phyloP scores from a whole-genome alignment of 2,113 vertebrate genomes.

The Nesogale talazaci region DNA sequence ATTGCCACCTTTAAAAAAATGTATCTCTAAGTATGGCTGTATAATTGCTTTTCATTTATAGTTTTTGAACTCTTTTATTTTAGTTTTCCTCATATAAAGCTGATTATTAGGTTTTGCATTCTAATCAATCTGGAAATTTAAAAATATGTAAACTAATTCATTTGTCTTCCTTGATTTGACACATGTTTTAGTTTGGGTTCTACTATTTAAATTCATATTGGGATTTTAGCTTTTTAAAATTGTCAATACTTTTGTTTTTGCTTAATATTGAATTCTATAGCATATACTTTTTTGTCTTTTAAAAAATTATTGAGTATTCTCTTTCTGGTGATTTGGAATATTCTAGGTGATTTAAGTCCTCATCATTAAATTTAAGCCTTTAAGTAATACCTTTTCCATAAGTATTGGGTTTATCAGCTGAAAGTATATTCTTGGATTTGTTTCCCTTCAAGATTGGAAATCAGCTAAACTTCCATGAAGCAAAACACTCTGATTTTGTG shows the following conservation, averaged over 20 bases:
- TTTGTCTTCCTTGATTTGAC: not conserved
- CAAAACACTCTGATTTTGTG: not conserved
- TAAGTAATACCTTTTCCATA: not conserved
- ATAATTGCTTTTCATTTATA: not conserved
- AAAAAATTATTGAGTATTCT: not conserved
- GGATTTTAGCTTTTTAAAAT: not conserved
- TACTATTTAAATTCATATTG: not conserved
- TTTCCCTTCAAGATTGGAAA: not conserved
- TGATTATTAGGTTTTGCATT: not conserved
- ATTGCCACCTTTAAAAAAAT: not conserved
- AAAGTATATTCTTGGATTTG: not conserved
- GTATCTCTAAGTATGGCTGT: not conserved
- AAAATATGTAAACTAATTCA: not conserved
- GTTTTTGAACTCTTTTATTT: not conserved
- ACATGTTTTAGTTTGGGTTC: not conserved
- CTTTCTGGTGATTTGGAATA: not conserved
- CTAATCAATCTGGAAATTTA: not conserved
- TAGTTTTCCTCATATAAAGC: not conserved
- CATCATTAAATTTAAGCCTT: not conserved
- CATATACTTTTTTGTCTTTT: not conserved
- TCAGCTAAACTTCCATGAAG: not conserved
- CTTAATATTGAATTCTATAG: too few relatives aligned
- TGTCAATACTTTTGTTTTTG: not conserved
- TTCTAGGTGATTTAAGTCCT: not conserved
- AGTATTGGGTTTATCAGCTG: not conserved